phyloP scores from a whole-genome alignment of 2,113 vertebrate genomes.

The Solea senegalensis region DNA sequence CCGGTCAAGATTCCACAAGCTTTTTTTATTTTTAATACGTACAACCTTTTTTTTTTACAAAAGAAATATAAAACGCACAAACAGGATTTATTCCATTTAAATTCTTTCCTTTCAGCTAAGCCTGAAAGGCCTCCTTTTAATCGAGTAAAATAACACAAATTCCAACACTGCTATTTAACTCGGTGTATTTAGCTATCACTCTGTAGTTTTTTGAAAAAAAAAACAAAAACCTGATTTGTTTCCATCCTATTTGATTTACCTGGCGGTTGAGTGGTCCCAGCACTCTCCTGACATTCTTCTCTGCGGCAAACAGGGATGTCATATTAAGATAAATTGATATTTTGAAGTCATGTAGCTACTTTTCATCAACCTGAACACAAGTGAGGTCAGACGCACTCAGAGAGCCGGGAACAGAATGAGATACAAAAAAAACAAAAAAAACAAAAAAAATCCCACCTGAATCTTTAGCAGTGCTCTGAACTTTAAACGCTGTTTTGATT shows the following conservation, averaged over 20 bases:
- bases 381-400: not conserved
- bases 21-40: too few species aligned
- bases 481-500: not conserved
- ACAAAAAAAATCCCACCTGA: not conserved
- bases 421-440: not conserved
- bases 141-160: not conserved
- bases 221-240: not conserved
- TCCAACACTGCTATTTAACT: not conserved
- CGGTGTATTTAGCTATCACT: too few species aligned
- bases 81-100: not conserved
- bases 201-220: not conserved
- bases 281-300: not conserved
- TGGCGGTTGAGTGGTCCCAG: slow-evolving; percentile 7
- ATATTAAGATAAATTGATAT: slow-evolving; percentile 15
- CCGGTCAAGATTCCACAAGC: too few species aligned
- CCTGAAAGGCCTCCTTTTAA: not conserved
- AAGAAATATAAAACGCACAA: not conserved
- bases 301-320: not conserved
- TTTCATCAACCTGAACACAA: slow-evolving; percentile 8
- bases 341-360: slow-evolving; percentile 12
- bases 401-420: not conserved
- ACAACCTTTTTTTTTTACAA: too few species aligned
- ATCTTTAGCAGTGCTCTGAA: slow-evolving; percentile 9
- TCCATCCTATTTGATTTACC: not conserved
- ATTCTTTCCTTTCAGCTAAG: not conserved